These are phyloP conservation scores for Strigamia crassipes DNA, from an alignment of 2,888 invertebrate species.

Conservation along the genomic window DNA sequence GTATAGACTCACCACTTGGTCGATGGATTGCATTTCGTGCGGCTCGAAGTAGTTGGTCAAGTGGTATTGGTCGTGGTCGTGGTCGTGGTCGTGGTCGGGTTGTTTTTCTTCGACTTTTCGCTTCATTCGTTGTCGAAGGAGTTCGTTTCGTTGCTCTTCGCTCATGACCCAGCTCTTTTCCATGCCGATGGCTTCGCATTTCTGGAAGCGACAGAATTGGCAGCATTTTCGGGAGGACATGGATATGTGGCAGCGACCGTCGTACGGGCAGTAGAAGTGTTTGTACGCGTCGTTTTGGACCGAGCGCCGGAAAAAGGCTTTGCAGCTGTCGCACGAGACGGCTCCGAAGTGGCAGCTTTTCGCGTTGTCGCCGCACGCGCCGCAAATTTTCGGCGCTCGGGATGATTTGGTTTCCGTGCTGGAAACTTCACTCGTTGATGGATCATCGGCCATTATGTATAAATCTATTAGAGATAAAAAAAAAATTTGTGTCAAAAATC, in stretches of 20 bases:
- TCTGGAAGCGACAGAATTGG: conserved; percentile 58
- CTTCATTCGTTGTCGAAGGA: conserved; percentile 53
- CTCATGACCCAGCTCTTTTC: conserved; percentile 60
- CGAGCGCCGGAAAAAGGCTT: conserved; percentile 60
- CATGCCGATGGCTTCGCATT: conserved; percentile 59
- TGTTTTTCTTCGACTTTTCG: conserved; percentile 48
- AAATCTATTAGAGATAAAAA: neutral
- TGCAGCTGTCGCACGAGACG: conserved; percentile 59
- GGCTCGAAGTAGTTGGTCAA: neutral
- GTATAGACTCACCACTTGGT: conserved; percentile 20
- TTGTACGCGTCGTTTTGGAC: conserved; percentile 58
- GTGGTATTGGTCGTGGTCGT: neutral
- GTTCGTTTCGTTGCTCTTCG: conserved; percentile 52
- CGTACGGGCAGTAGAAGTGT: conserved; percentile 57
- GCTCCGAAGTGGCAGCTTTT: conserved; percentile 60
- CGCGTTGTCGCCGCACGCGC: conserved; percentile 58
- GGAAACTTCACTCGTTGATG: neutral
- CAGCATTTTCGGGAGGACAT: conserved; percentile 57
- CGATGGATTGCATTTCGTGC: neutral
- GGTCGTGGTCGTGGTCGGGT: neutral
- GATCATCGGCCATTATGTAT: neutral
- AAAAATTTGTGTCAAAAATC: no score
- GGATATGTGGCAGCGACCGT: conserved; percentile 56
- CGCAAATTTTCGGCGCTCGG: conserved; percentile 54
- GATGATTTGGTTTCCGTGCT: conserved; percentile 26